Evolutionary conservation across 2,797 vertebrate genomes (phyloP).

Genomic region (Leptatherina wallacei): DNA sequence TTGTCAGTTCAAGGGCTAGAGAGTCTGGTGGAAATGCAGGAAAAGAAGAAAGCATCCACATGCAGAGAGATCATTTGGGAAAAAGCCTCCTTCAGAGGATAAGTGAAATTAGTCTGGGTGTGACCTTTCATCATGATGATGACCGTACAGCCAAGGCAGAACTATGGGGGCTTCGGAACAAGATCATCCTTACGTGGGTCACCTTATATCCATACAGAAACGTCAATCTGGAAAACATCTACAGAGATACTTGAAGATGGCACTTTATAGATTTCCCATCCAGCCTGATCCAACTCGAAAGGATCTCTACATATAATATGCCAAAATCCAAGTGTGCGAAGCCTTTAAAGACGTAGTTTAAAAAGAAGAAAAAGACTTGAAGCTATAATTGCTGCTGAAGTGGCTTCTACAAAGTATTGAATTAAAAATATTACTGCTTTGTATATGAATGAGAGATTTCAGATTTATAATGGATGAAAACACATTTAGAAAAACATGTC

Average conservation of each 20-base stretch:
- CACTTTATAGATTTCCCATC: constrained; percentile 2
- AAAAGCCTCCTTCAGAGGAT: background rate
- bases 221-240: constrained; percentile 1
- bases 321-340: background rate
- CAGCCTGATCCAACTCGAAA: background rate
- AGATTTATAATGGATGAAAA: background rate
- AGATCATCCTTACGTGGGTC: constrained; percentile 5
- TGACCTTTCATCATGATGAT: constrained; percentile 17
- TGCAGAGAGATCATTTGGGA: background rate
- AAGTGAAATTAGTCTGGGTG: background rate
- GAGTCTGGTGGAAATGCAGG: background rate
- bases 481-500: background rate
- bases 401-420: constrained; percentile 2
- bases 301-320: background rate
- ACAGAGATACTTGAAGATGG: background rate
- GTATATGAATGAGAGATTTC: constrained; percentile 1
- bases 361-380: background rate
- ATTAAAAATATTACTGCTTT: background rate
- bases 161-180: constrained; percentile 8
- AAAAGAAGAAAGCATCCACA: background rate
- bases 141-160: constrained; percentile 10
- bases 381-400: background rate
- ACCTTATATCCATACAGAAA: constrained; percentile 3
- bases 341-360: background rate
- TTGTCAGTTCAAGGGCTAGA: constrained; percentile 4